Evolutionary conservation across 2,113 vertebrate species (phyloP), one percentile per base, ranked within the genome.

Genomic region (Cettia cetti): DNA sequence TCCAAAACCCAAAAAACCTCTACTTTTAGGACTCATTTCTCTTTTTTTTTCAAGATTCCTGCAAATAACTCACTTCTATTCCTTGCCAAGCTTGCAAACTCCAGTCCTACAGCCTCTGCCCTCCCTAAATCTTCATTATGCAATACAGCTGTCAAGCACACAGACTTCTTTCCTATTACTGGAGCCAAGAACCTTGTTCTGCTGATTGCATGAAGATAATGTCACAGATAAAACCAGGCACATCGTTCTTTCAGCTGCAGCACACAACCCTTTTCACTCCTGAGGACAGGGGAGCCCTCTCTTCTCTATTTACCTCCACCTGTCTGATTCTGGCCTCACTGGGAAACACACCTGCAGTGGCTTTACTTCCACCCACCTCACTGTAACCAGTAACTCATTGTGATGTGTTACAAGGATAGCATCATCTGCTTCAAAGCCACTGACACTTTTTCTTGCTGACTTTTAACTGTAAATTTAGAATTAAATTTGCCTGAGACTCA

Each of bases 301-400:
- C 35, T 82, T 42, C 39, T 30, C 33, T 45, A 7, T 89, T 90
- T 95, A 45, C 33, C 63, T 86, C 37, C 82, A 86, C 54, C 59
- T 93, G 63, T 19, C 78, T 89, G 82, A 90, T 94, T 89, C 70
- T 64, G 52, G 30, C 52, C 60, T 92, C 64, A 90, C 87, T 89
- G 80, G 72, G 64, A 89, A 87, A 53, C 53, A 90, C 72, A 82
- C 49, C 92, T 94, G 86, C 76, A 82, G 56, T 71, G 76, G 72
- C 40, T 94, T 92, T 92, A 44, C 56, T 87, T 89, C 61, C 66
- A 82, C 68, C 42, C 39, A 56, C 47, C 56, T n/a, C 24, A 76
- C 75, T 47, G 22, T 16, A 60, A 31, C 37, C 47, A 83, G 71
- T 88, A 78, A 63, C 79, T 74, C 75, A 90, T 60, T 21, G 8